Evolutionary conservation across 2,113 vertebrate genomes (phyloP).

Genomic region (Stictonetta naevosa): DNA sequence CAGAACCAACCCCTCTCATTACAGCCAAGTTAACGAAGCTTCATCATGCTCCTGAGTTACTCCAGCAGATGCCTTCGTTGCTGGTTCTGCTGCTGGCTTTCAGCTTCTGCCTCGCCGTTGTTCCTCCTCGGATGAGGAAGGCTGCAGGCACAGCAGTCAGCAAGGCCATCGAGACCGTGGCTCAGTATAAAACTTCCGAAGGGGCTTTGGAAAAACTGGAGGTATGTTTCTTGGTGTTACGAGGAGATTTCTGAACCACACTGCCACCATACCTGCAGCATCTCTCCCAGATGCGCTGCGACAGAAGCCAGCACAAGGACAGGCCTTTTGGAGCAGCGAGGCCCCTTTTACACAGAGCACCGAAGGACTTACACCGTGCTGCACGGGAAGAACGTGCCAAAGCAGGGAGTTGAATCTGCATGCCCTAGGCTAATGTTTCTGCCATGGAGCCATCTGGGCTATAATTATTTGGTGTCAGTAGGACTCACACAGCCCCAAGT

Average conservation of each 20-base stretch:
- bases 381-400: background rate
- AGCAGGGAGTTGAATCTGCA: background rate
- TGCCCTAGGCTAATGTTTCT: background rate
- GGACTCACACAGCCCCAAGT: background rate
- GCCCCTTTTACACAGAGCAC: background rate
- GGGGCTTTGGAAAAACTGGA: background rate
- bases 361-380: background rate
- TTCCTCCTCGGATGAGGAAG: background rate
- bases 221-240: background rate
- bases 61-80: background rate
- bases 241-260: background rate
- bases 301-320: background rate
- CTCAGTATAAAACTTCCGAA: background rate
- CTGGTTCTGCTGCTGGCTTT: background rate
- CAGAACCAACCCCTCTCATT: background rate
- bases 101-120: fast-evolving
- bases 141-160: fast-evolving
- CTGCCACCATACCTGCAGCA: background rate
- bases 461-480: background rate
- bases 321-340: background rate
- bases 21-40: background rate
- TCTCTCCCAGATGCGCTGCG: background rate
- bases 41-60: background rate
- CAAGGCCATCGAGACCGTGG: background rate
- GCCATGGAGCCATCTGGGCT: background rate